phyloP scores from a whole-genome alignment of 2,113 vertebrate genomes.

The Bujurquina vittata region DNA sequence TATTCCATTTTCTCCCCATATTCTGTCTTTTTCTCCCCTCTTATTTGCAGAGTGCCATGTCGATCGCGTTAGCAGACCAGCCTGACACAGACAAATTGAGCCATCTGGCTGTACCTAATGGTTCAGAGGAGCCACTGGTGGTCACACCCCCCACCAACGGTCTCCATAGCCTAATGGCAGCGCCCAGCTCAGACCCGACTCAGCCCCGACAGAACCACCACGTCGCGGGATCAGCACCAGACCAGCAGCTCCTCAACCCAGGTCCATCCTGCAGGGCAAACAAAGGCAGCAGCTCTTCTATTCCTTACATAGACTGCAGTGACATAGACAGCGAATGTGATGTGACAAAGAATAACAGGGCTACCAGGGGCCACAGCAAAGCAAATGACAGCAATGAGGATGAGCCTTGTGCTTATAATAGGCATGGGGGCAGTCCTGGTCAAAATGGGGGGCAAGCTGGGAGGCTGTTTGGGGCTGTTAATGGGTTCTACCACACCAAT shows the following conservation, averaged over 20 bases:
- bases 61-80: slow-evolving; percentile 63
- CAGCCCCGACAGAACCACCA: slow-evolving; percentile 58
- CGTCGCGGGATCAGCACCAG: slow-evolving; percentile 62
- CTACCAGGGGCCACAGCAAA: slow-evolving; percentile 69
- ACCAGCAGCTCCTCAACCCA: slow-evolving; percentile 87
- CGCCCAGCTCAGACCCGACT: slow-evolving; percentile 58
- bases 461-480: slow-evolving; percentile 65
- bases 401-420: slow-evolving; percentile 76
- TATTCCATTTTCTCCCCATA: neutral
- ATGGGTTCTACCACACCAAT: slow-evolving; percentile 81
- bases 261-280: slow-evolving; percentile 95
- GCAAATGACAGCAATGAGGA: slow-evolving; percentile 89
- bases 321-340: slow-evolving; percentile 96
- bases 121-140: slow-evolving; percentile 68
- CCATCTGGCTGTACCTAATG: slow-evolving; percentile 67
- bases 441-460: slow-evolving; percentile 40
- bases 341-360: slow-evolving; percentile 65
- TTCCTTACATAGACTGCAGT: slow-evolving; percentile 98
- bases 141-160: slow-evolving; percentile 66
- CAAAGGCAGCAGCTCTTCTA: slow-evolving; percentile 92
- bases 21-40: neutral
- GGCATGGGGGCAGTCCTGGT: slow-evolving; percentile 18
- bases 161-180: slow-evolving; percentile 68
- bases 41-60: slow-evolving; percentile 78
- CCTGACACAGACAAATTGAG: slow-evolving; percentile 72